These are phyloP conservation scores for Falcaria lacertinaria DNA, from an alignment of 2,888 invertebrate genomes.

Conservation along the genomic window DNA sequence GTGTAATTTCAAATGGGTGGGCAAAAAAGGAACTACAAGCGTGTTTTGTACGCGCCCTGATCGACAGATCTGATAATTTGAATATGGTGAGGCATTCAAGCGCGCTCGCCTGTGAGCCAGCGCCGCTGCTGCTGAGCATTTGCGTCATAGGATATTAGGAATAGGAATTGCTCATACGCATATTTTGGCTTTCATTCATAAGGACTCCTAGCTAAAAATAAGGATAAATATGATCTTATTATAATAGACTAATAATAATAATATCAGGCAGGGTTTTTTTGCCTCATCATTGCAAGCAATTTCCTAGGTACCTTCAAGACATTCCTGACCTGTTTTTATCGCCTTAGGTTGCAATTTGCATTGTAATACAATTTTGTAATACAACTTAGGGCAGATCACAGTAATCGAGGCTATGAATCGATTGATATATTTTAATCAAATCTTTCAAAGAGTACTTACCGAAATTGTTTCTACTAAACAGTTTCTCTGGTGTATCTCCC, in stretches of 20 bases:
- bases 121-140: conserved; percentile 4
- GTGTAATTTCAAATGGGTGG: conserved; percentile 52
- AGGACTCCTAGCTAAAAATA: conserved; percentile 6
- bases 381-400: too few species aligned
- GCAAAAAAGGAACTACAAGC: conserved; percentile 18
- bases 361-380: too few species aligned
- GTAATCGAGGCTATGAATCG: too few species aligned
- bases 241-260: too few species aligned
- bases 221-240: too few species aligned
- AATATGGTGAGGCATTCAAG: conserved; percentile 68
- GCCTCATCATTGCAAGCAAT: too few species aligned
- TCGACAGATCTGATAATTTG: conserved; percentile 74
- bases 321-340: too few species aligned
- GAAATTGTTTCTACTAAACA: conserved; percentile 40
- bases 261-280: too few species aligned
- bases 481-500: conserved; percentile 32
- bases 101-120: conserved; percentile 26
- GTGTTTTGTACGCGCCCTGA: conserved; percentile 61
- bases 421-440: too few species aligned
- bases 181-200: conserved; percentile 13
- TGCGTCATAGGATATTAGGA: background rate
- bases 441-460: too few species aligned
- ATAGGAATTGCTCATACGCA: conserved; percentile 34
- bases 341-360: too few species aligned
- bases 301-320: too few species aligned